Evolutionary conservation across 2,797 vertebrate species (phyloP).

Genomic region (Paedocypris micromegethes): DNA sequence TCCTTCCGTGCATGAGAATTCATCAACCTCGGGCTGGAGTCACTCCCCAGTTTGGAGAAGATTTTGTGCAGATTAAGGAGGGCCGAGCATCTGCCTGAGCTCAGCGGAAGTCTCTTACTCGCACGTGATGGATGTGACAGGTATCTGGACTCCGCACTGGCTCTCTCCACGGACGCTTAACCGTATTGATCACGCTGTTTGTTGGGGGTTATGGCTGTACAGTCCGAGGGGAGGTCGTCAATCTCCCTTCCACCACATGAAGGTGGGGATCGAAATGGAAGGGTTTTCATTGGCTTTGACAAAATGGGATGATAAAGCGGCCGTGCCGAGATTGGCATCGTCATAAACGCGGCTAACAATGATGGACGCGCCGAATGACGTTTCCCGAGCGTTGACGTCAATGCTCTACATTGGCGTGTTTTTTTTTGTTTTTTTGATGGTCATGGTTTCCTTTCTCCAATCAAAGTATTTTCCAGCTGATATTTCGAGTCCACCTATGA

Average conservation of each 20-base stretch:
- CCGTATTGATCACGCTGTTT: constrained; percentile 45
- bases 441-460: neutral
- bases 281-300: constrained; percentile 15
- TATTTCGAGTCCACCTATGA: no score
- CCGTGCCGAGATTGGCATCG: neutral
- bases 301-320: constrained; percentile 13
- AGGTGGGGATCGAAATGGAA: constrained; percentile 9
- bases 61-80: constrained; percentile 17
- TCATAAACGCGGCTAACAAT: neutral
- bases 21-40: constrained; percentile 16
- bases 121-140: constrained; percentile 43
- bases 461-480: neutral
- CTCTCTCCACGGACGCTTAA: constrained; percentile 37
- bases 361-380: neutral
- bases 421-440: no score
- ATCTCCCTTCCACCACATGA: constrained; percentile 11
- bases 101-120: constrained; percentile 28
- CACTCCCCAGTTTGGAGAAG: constrained; percentile 19
- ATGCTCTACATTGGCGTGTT: neutral
- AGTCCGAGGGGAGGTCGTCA: constrained; percentile 32
- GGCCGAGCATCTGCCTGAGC: constrained; percentile 17
- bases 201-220: constrained; percentile 42
- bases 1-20: constrained; percentile 15
- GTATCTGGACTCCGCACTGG: constrained; percentile 40
- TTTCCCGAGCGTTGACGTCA: neutral